Conservation (phyloP, 2,888 invertebrate species). For the Schizaphis graminum region DNA sequence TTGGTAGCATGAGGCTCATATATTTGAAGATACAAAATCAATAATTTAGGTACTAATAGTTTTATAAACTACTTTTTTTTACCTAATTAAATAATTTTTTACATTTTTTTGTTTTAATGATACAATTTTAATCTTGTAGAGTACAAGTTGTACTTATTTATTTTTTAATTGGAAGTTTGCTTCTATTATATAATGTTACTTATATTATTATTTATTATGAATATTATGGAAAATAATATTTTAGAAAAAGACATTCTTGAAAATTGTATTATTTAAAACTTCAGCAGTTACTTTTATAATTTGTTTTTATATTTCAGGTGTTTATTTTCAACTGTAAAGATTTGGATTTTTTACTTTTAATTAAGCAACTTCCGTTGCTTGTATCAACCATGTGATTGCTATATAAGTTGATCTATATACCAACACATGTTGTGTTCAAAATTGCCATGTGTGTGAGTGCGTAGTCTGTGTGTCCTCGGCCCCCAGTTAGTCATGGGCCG, state of each 20-base stretch:
- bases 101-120: background rate
- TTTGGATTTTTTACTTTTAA: background rate
- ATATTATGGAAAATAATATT: background rate
- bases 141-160: background rate
- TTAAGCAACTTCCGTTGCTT: slow-evolving; percentile 34
- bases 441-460: slow-evolving; percentile 48
- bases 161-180: background rate
- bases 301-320: slow-evolving; percentile 43
- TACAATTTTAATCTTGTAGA: background rate
- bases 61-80: background rate
- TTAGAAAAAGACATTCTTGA: background rate
- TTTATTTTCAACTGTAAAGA: background rate
- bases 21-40: background rate
- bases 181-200: background rate
- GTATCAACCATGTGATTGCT: slow-evolving; percentile 50
- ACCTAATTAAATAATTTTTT: background rate
- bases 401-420: background rate
- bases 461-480: slow-evolving; percentile 64
- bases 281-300: background rate
- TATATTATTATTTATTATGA: background rate
- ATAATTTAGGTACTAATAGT: background rate
- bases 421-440: slow-evolving; percentile 27
- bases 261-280: background rate
- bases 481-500: slow-evolving; percentile 67
- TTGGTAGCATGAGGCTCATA: background rate